Base-by-base conservation (phyloP, 2,113 vertebrate species). In the Microcebus jonahi region DNA sequence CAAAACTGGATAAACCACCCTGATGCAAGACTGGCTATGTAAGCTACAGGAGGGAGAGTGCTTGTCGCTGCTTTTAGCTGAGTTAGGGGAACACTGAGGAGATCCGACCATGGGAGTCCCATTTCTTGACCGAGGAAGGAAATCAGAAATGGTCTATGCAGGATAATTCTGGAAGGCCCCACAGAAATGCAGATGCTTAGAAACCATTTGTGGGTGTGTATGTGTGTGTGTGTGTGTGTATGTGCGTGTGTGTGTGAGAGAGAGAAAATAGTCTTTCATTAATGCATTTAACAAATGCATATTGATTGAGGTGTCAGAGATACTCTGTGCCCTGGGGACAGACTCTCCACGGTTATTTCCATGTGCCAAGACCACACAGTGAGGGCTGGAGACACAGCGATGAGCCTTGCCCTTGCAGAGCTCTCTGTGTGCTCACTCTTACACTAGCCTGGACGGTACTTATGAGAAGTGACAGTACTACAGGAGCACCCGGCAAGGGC, bases 391-490 rank as follows among this genome's bases (percentile, higher is more conserved):
- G 45, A 65, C 1, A 7, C 0, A 31, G 9, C 3, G 12, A 34
- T 17, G 36, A 80, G 13, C 57, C 39, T 10, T 80, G 6, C 8
- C 21, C 23, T 31, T 8, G 17, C 50, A 27, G 12, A 59, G 27
- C 61, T 21, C 34, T 6, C 48, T 27, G 39, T 67, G 45, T 34
- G 42, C 57, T 36, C 67, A 29, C 9, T 1, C 20, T 50, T 42
- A 67, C 65, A 61, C 29, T 2, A 9, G 50, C 13, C 1, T 0
- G 27, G 76, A 55, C 14, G 27, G n/a, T 8, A 55, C 0, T 20
- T 31, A 36, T 1, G 11, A 59, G n/a, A 67, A 29, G 17, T 7
- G 31, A 79, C 45, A 48, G 27, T 20, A 27, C 45, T 11, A 5
- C 0, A 13, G 39, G 23, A 77, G n/a, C 45, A 7, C 39, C 14